These are phyloP conservation scores for Semaprochilodus insignis DNA, from an alignment of 2,797 vertebrate genomes.

Conservation along the genomic window DNA sequence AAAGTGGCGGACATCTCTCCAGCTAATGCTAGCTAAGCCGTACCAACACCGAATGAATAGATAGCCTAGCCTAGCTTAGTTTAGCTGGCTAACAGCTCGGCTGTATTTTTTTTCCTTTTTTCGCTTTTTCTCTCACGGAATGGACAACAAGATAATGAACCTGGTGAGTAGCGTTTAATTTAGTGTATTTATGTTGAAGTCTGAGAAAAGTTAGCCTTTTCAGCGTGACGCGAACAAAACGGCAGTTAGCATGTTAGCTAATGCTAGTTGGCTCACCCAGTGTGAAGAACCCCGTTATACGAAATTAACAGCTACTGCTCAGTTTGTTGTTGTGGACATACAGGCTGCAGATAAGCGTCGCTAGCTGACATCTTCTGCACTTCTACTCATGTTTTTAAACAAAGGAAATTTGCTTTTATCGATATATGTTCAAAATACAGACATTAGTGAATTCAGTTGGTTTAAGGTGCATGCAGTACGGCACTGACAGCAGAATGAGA, in stretches of 20 bases:
- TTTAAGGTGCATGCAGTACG: too few relatives aligned
- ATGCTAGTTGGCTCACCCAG: background rate
- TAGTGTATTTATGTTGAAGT: background rate
- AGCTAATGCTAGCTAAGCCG: background rate
- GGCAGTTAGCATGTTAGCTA: background rate
- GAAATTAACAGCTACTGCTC: too few relatives aligned
- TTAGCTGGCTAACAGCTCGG: background rate
- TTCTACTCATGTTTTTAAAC: too few relatives aligned
- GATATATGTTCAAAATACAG: too few relatives aligned
- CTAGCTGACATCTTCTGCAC: background rate
- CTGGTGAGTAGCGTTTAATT: slow-evolving; percentile 27
- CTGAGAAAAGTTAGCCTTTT: background rate
- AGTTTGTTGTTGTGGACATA: too few relatives aligned
- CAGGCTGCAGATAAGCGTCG: too few relatives aligned
- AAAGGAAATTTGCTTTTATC: too few relatives aligned
- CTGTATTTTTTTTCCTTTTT: background rate
- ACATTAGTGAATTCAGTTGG: too few relatives aligned
- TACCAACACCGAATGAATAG: background rate
- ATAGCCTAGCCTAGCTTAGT: background rate
- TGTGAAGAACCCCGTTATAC: background rate
- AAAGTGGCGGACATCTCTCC: background rate
- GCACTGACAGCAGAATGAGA: too few relatives aligned
- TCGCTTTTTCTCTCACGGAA: background rate
- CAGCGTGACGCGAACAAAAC: background rate
- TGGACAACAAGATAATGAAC: slow-evolving; percentile 31